Base-by-base conservation (phyloP, 2,113 vertebrate genomes). In the Tupaia chinensis region DNA sequence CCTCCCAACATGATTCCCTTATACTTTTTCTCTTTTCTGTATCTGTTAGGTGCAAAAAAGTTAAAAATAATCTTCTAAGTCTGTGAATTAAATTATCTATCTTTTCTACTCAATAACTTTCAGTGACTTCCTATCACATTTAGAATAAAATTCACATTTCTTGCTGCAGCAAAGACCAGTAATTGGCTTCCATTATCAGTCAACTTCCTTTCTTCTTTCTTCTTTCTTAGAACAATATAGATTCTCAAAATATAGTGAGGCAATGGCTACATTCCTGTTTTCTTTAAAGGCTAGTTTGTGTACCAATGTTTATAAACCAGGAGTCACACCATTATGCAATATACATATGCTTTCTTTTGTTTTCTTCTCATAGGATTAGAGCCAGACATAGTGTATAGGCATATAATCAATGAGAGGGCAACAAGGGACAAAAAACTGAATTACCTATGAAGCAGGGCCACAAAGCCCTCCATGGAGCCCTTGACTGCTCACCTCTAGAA, bases 281-380 rank as follows among this genome's bases (percentile, higher is more conserved):
- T 23, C 61, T 61, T 44, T n/a, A 16, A 61, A 7, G 8, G 70
- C 25, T 20, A 54, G 5, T 9, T 0, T 54, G 8, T 0, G 0
- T 65, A 85, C 12, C 20, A 61, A 54, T 34, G 5, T n/a, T 4
- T 68, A 44, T 6, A 54, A 87, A 15, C 15, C 73, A 80, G 3
- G 25, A 73, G 23, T 58, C 23, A 69, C 1, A n/a, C 2, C 14
- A 0, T 44, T 89, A 73, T 87, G 44, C 7, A 87, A 5, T 66
- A 6, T 29, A 27, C 56, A 20, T 29, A 3, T 69, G 3, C 7
- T n/a, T 9, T 63, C 34, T 6, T 15, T 3, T 79, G 44, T 60
- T 82, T n/a, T 20, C 13, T 56, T 92, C 16, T 32, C n/a, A n/a
- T 70, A 22, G n/a, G 2, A 53, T 70, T 22, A 89, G 53, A 60